These are phyloP conservation scores for Telmatochromis bifrenatus DNA, from an alignment of 2,113 vertebrate species.

Conservation along the genomic window DNA sequence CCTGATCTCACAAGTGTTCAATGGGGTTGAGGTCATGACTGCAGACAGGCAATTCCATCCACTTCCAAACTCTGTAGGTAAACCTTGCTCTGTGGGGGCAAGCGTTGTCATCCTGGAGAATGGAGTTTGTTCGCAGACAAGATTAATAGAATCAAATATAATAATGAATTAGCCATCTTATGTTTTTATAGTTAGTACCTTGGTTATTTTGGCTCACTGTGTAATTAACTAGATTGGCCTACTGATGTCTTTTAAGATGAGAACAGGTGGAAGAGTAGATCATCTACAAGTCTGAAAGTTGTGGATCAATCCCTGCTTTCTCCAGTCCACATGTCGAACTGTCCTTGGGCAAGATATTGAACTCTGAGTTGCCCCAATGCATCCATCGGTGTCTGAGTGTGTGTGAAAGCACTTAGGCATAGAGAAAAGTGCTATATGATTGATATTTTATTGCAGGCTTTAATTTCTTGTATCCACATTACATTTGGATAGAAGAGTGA, in stretches of 20 bases:
- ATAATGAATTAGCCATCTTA: neutral
- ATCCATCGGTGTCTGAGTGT: neutral
- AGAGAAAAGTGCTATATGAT: neutral
- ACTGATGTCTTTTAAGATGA: neutral
- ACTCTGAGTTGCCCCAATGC: neutral
- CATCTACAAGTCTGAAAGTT: neutral
- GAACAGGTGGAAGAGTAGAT: neutral
- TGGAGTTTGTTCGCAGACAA: neutral
- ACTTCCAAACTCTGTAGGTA: neutral
- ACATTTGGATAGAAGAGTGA: neutral
- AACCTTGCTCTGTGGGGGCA: neutral
- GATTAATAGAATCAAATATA: neutral
- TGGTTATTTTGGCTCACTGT: neutral
- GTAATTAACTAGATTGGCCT: neutral
- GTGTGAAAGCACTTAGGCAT: neutral
- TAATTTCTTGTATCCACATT: neutral
- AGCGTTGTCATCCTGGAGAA: neutral
- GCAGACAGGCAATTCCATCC: neutral
- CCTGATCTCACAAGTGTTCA: neutral
- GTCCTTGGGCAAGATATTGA: neutral
- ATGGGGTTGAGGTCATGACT: neutral
- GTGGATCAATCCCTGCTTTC: neutral
- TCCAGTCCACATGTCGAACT: neutral
- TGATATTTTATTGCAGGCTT: neutral
- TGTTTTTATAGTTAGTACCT: neutral